Evolutionary conservation across 2,888 invertebrate genomes (phyloP), one percentile per base, ranked within the genome.

Genomic region (Coecobrya sp.): DNA sequence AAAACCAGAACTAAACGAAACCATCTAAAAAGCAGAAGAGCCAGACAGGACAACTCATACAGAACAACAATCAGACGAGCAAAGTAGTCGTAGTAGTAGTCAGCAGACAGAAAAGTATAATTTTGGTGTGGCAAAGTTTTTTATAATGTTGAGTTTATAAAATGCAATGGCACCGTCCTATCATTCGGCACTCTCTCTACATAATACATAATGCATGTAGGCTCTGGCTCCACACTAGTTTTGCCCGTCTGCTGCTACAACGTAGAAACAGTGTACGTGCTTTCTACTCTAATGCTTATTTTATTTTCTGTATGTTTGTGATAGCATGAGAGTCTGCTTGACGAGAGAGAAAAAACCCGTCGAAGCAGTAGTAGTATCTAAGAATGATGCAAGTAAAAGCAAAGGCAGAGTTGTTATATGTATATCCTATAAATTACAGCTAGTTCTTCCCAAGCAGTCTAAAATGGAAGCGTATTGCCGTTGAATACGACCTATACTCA

Each of bases 11-110:
- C 36, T 7, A 55, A 55, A n/a, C 27, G 5, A 19, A 22, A 68
- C 68, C 68, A 68, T 36, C 36, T 36, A 62, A 25, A 19, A 62
- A 30, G 13, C 68, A 68, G 30, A 11, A 27, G 36, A 70, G 16
- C 70, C 36, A 70, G 36, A 36, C 70, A 70, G 36, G 65, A 36
- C 70, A 70, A 70, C 30, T n/a, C 55, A 55, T 55, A 55, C 55
- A 36, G 19, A 70, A 70, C 16, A 36, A 36, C 70, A 30, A 30
- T 70, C 70, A 55, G 55, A 55, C 55, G 19, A 55, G 55, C 19
- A 55, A 55, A 55, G 19, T 55, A 0, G 19, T 55, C 8, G 49
- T 55, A n/a, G n/a, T n/a, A n/a, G n/a, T n/a, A n/a, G n/a, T n/a
- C n/a, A n/a, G n/a, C 55, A 55, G 55, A 55, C 55, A 55, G 55